Evolutionary conservation across 2,888 invertebrate species (phyloP).

Genomic region (Kuschelorhynchus macadamiae): DNA sequence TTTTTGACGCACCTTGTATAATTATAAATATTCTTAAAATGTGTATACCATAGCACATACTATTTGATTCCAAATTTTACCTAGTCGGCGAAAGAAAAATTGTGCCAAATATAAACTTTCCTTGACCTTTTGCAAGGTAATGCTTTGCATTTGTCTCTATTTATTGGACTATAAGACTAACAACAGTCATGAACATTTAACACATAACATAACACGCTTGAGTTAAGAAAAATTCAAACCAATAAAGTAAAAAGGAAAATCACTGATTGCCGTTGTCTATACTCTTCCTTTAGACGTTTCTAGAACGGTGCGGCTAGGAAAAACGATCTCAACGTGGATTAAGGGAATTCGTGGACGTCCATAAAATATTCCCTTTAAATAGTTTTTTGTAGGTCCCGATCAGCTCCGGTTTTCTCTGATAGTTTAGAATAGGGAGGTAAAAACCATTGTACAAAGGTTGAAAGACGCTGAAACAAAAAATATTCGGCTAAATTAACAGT

Average conservation of each 20-base stretch:
- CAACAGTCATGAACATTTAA: conserved; percentile 9
- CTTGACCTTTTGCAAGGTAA: no score
- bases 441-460: conserved; percentile 20
- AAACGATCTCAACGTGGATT: conserved; percentile 48
- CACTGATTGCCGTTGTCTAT: conserved; percentile 47
- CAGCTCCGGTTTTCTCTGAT: conserved; percentile 34
- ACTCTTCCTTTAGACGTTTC: conserved; percentile 37
- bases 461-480: neutral
- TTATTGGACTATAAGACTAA: no score
- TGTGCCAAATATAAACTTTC: no score
- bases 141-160: no score
- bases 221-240: conserved; percentile 32
- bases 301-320: conserved; percentile 41
- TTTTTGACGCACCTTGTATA: no score
- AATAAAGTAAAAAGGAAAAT: conserved; percentile 38
- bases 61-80: no score
- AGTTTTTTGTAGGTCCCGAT: conserved; percentile 47
- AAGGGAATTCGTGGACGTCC: conserved; percentile 48
- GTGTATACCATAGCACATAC: no score
- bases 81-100: no score
- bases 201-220: conserved; percentile 27
- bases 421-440: conserved; percentile 31
- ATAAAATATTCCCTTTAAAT: conserved; percentile 49
- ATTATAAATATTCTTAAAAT: no score
- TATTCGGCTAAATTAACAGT: no score